Percentiles rank a stretch among this genome's conserved stretches.
Conservation (phyloP, 2,888 invertebrate species). For the Seira ritae region DNA sequence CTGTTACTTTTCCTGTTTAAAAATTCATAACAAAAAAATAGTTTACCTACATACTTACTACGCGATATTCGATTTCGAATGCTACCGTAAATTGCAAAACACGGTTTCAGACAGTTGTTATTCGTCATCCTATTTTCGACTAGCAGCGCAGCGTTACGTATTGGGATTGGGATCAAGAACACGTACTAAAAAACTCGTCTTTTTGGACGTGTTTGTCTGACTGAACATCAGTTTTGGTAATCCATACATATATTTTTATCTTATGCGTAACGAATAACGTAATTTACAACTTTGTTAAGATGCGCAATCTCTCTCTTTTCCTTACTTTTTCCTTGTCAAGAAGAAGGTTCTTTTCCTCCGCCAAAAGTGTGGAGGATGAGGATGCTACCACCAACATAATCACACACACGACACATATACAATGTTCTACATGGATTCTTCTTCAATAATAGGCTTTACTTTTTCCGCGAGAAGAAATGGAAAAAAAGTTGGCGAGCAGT, state of each 20-base stretch:
- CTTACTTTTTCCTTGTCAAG: slow-evolving; percentile 6
- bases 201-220: not conserved
- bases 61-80: no score
- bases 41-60: no score
- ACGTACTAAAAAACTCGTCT: not conserved
- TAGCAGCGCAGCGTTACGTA: not conserved
- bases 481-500: slow-evolving; percentile 49
- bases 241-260: no score
- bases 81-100: no score
- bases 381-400: no score
- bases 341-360: not conserved
- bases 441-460: not conserved
- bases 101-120: no score
- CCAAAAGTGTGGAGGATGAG: no score
- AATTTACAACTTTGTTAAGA: slow-evolving; percentile 21
- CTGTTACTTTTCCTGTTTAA: no score
- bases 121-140: no score
- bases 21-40: no score
- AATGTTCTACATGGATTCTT: slow-evolving; percentile 43
- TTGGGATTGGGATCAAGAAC: slow-evolving; percentile 27
- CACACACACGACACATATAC: no score
- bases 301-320: slow-evolving; percentile 9
- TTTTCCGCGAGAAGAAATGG: not conserved
- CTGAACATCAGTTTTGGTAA: not conserved
- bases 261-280: slow-evolving; percentile 21